A percentile compares a stretch with the other conserved stretches of the same genome.
These are phyloP conservation scores for Xiphorhynchus elegans DNA, from an alignment of 2,113 vertebrate genomes.

Conservation along the genomic window DNA sequence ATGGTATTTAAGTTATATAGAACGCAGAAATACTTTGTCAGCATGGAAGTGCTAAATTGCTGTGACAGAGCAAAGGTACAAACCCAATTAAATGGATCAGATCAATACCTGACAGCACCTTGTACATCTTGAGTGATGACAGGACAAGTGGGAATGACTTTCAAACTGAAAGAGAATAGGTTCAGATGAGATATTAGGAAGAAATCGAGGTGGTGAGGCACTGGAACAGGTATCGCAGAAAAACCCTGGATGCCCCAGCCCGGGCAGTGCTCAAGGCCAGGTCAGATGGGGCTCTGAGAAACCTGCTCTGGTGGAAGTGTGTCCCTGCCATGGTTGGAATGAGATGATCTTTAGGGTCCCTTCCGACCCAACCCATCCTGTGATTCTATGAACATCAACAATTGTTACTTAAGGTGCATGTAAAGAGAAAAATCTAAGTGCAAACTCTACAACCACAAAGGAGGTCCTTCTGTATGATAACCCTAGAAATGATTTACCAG, in stretches of 20 bases:
- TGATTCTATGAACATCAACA: not conserved
- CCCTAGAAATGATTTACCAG: not conserved
- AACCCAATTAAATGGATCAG: not conserved
- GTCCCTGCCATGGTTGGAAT: not conserved
- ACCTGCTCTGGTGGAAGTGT: not conserved
- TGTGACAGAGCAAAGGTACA: not conserved
- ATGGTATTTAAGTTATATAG: not conserved
- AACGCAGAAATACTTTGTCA: not conserved
- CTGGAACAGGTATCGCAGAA: not conserved
- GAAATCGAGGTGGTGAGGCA: fast-evolving
- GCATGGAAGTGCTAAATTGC: not conserved
- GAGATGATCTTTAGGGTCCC: not conserved
- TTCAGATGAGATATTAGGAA: not conserved
- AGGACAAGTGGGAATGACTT: not conserved
- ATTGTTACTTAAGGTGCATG: not conserved
- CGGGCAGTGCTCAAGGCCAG: not conserved
- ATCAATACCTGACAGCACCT: not conserved
- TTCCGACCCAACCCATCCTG: not conserved
- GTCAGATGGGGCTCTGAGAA: not conserved
- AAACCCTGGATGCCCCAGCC: not conserved
- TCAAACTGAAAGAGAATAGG: not conserved
- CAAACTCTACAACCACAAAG: not conserved
- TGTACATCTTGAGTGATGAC: not conserved
- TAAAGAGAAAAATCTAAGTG: not conserved
- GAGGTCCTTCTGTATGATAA: not conserved